Evolutionary conservation across 2,888 invertebrate genomes (phyloP).

Genomic region (Osedax frankpressi): DNA sequence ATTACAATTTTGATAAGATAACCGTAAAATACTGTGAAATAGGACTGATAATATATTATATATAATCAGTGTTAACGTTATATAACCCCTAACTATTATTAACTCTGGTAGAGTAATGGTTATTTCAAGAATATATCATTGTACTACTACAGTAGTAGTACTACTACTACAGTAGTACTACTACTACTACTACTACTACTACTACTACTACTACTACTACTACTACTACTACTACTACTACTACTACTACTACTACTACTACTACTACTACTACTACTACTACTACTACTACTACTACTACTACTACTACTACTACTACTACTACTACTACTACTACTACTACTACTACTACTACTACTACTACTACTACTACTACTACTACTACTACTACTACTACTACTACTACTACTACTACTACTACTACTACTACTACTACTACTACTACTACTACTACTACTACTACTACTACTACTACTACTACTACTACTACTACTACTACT

Average conservation of each 20-base stretch:
- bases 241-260: constrained; percentile 16
- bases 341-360: constrained; percentile 18
- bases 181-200: constrained; percentile 14
- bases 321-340: constrained; percentile 18
- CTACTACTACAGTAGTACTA: constrained; percentile 12
- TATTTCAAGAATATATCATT: too few relatives aligned
- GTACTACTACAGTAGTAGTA: background rate
- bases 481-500: background rate
- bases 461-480: background rate
- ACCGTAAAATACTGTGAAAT: too few relatives aligned
- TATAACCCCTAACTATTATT: too few relatives aligned
- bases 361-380: constrained; percentile 14
- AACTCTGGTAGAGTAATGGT: too few relatives aligned
- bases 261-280: constrained; percentile 18
- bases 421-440: constrained; percentile 12
- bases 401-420: constrained; percentile 6
- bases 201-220: constrained; percentile 15
- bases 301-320: constrained; percentile 20
- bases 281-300: constrained; percentile 20
- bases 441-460: constrained; percentile 5
- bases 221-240: constrained; percentile 16
- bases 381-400: constrained; percentile 14
- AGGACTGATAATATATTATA: too few relatives aligned
- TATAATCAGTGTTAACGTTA: too few relatives aligned
- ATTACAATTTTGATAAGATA: too few relatives aligned